Evolutionary conservation across 2,797 vertebrate genomes (phyloP).

Genomic region (Chanos chanos): DNA sequence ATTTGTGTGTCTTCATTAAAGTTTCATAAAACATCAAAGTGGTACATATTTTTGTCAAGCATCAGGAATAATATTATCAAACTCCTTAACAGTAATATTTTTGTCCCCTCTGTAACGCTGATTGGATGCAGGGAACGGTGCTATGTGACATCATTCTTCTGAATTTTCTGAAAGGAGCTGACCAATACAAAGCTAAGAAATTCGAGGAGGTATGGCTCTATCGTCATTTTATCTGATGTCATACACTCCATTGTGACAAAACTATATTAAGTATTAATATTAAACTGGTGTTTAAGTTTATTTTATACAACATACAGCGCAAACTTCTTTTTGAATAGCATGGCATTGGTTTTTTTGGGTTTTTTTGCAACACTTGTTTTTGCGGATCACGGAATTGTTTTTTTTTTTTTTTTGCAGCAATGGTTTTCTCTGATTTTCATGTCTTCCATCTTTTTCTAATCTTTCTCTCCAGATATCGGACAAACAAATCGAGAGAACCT

Average conservation of each 20-base stretch:
- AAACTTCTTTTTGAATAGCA: too few relatives aligned
- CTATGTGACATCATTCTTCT: slow-evolving; percentile 84
- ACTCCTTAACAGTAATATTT: background rate
- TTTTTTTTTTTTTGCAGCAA: too few relatives aligned
- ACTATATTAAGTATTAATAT: too few relatives aligned
- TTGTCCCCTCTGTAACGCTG: background rate
- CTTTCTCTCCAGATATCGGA: slow-evolving; percentile 64
- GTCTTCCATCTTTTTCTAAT: background rate
- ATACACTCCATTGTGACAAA: too few relatives aligned
- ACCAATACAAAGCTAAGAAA: slow-evolving; percentile 84
- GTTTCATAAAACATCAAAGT: too few relatives aligned
- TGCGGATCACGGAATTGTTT: too few relatives aligned
- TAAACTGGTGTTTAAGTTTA: too few relatives aligned
- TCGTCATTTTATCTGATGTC: background rate
- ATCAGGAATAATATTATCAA: too few relatives aligned
- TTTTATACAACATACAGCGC: background rate
- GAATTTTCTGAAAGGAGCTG: slow-evolving; percentile 81
- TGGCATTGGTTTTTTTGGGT: too few relatives aligned
- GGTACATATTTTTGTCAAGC: too few relatives aligned
- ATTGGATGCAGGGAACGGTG: slow-evolving; percentile 72
- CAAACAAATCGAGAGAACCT: slow-evolving; percentile 37
- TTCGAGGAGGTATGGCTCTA: slow-evolving; percentile 74
- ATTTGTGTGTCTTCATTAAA: too few relatives aligned
- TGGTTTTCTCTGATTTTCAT: background rate
- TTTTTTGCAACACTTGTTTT: too few relatives aligned